These are phyloP conservation scores for Sus scrofa DNA, from an alignment of 2,113 vertebrate genomes.

Conservation along the genomic window T2T-Sscrofa CM000816.6:74199501-74200000, in stretches of 20 bases:
- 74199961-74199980: not conserved
- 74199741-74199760: not conserved
- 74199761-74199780: not conserved
- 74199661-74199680: not conserved
- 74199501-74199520: not conserved
- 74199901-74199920: not conserved
- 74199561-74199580: not conserved
- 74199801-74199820: not conserved
- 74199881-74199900: not conserved
- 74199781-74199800: not conserved
- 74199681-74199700: not conserved
- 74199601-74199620: accelerated
- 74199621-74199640: not conserved
- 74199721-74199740: not conserved
- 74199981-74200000: not conserved
- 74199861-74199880: not conserved
- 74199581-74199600: not conserved
- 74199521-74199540: not conserved
- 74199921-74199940: too few species aligned
- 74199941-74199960: not conserved
- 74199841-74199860: not conserved
- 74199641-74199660: not conserved
- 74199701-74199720: not conserved
- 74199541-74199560: not conserved
- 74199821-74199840: not conserved